Evolutionary conservation across 2,113 vertebrate species (phyloP), one percentile per base, ranked within the genome.

Genomic region (Phainopepla nitens): DNA sequence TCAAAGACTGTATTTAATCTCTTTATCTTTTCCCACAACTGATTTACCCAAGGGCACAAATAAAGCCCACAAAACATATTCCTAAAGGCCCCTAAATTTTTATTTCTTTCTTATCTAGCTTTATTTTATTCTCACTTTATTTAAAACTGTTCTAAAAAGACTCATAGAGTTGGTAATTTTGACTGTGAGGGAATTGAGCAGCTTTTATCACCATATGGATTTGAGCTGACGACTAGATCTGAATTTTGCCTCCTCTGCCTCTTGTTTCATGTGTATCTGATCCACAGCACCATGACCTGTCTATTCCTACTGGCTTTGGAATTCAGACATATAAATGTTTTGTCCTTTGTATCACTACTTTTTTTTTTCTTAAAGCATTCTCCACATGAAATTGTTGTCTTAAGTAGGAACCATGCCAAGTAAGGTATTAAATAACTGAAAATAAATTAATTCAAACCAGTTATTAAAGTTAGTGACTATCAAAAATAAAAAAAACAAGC

Each of bases 21-120:
- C 91, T 94, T 87, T 92, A 93, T 96, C 96, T 97, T 94, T 95
- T 94, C 89, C 86, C 94, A 96, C 87, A 93, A 94, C 77, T 91
- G 73, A 89, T 89, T 95, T 94, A 94, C 94, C 89, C 96, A 92
- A 82, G 91, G 70, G 93, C 93, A 83, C 23, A 6, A 96, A 65
- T 61, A 82, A 86, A 89, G 79, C 7, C 42, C 56, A 70, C 35
- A 33, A 70, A 94, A 77, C n/a, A 41, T 77, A 85, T 71, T 94
- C 94, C 88, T 89, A 68, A 78, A 71, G 70, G 73, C 25, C 78
- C 13, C 31, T 41, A 62, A 85, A 93, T 68, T 3, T 0, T 64
- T 58, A 8, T 36, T 91, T 80, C 83, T 70, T 89, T 80, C 77
- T 79, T 86, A 87, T 87, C 68, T 64, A 79, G 82, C 49, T 42